Evolutionary conservation across 2,888 invertebrate species (phyloP), one percentile per base, ranked within the genome.

Genomic region (Drosophila seclusa): DNA sequence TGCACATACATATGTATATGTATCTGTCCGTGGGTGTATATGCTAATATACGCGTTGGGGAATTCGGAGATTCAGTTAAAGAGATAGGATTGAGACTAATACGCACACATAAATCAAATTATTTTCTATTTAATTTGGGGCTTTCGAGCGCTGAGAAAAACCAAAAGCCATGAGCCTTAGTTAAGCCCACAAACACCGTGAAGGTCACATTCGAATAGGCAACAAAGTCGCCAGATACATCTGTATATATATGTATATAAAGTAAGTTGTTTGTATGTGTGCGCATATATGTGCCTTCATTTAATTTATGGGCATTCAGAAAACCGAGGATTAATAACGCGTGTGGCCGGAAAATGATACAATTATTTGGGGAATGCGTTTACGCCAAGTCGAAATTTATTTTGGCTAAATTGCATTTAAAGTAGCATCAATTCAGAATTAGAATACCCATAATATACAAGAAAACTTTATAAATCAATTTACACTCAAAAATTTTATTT

Each of bases 51-150:
- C 2, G 38, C 29, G 8, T 60, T 13, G 34, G 18, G 7, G 18
- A 52, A 60, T 10, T n/a, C 27, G 8, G 16, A 55, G 75, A 45
- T 53, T 49, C 13, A 49, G 34, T 49, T n/a, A 16, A 62, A 29
- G 32, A 27, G 38, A 50, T 54, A 27, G n/a, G 27, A 24, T 29
- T 57, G 31, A 36, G 55, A 40, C 59, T 60, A 59, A 67, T 57
- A 59, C 62, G 52, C 21, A 50, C 27, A 53, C 78, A 83, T 80
- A 78, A 80, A 75, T 83, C 81, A 81, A 81, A 78, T 80, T 67
- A 78, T 81, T 65, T 78, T 69, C 72, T 80, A 80, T 83, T 78
- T 83, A 83, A 83, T 75, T 83, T 83, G 27, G 57, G 62, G 78
- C 53, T 68, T 75, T 63, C 50, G 67, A 63, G 57, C 63, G 73